phyloP scores from a whole-genome alignment of 2,888 invertebrate genomes.

The Drosophila limbata region DNA sequence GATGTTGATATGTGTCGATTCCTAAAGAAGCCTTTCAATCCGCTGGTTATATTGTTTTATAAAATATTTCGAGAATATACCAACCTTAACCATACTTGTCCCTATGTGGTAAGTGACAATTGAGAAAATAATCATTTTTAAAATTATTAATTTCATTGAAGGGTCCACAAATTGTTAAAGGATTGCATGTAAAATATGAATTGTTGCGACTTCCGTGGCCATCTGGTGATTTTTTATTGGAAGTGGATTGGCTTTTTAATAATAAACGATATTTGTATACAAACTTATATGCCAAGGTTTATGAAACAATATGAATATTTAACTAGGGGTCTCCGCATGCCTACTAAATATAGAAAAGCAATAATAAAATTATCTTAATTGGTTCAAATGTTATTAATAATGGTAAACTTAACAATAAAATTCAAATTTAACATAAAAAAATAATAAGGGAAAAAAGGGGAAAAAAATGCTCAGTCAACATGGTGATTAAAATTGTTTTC shows the following conservation, averaged over 20 bases:
- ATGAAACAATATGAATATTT: neutral
- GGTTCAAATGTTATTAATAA: no score
- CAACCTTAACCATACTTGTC: slow-evolving; percentile 54
- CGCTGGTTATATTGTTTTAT: slow-evolving; percentile 21
- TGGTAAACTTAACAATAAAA: no score
- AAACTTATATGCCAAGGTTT: slow-evolving; percentile 12
- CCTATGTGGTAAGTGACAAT: slow-evolving; percentile 33
- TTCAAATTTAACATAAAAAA: no score
- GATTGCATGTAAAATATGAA: slow-evolving; percentile 22
- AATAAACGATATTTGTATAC: slow-evolving; percentile 1
- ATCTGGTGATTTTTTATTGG: slow-evolving; percentile 30
- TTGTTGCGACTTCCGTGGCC: slow-evolving; percentile 29
- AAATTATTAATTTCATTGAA: neutral
- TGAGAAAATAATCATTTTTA: no score
- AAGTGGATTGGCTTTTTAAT: slow-evolving; percentile 11
- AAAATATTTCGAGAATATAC: slow-evolving; percentile 9
- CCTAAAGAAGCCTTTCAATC: slow-evolving; percentile 27
- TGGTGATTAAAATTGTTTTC: no score
- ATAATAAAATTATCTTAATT: no score
- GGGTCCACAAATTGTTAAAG: slow-evolving; percentile 15
- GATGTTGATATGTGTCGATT: slow-evolving; percentile 44
- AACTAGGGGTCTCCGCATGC: no score
- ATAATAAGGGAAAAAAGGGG: no score
- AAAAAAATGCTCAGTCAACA: no score
- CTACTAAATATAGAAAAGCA: no score